Conservation (phyloP, 2,888 invertebrate genomes). For the Acleris holmiana region DNA sequence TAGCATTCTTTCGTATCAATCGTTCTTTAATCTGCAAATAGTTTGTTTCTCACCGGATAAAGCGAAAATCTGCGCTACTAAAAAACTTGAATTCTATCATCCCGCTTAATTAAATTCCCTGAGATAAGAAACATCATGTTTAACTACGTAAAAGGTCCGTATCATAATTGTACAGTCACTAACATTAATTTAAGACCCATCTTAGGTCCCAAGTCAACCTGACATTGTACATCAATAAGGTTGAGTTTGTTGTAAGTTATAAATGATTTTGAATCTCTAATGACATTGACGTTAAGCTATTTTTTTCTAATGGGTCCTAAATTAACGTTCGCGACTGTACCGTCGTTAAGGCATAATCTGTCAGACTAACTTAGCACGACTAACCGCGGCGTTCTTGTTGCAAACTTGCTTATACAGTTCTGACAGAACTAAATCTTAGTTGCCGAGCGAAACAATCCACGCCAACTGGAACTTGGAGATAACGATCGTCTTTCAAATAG, state of each 20-base stretch:
- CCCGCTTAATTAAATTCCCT: neutral
- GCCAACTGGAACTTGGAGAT: slow-evolving; percentile 25
- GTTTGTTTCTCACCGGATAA: too few species aligned
- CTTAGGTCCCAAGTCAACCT: too few species aligned
- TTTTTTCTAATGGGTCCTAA: too few species aligned
- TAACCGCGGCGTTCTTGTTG: slow-evolving; percentile 39
- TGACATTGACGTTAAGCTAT: too few species aligned
- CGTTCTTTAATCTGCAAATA: too few species aligned
- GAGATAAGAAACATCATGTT: neutral
- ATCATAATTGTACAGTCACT: slow-evolving; percentile 16
- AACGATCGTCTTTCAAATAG: slow-evolving; percentile 19
- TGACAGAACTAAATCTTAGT: slow-evolving; percentile 40
- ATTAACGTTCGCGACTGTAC: slow-evolving; percentile 22
- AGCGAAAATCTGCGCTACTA: too few species aligned
- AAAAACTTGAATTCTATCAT: neutral
- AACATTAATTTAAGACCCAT: too few species aligned
- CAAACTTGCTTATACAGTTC: slow-evolving; percentile 39
- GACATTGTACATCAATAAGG: too few species aligned
- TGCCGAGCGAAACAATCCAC: slow-evolving; percentile 31
- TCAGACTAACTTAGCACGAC: slow-evolving; percentile 40
- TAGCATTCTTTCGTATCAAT: too few species aligned
- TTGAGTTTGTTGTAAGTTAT: too few species aligned
- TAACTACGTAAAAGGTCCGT: slow-evolving; percentile 1
- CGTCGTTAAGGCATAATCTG: slow-evolving; percentile 37
- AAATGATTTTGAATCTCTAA: too few species aligned